These are phyloP conservation scores for Chymomyza fuscimana DNA, from an alignment of 2,888 invertebrate genomes.

Conservation along the genomic window DNA sequence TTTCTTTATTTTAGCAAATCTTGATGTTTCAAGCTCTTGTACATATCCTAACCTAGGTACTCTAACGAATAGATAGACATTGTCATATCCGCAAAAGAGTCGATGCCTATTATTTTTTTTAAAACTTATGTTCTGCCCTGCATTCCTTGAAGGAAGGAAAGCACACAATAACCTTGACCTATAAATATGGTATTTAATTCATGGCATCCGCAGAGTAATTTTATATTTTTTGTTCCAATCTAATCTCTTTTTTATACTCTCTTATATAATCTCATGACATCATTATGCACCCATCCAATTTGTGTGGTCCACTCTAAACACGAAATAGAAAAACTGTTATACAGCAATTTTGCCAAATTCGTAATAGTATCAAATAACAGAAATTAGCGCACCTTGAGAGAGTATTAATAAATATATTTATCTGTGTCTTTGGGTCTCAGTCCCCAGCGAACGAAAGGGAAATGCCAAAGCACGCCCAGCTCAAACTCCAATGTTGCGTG, in stretches of 20 bases:
- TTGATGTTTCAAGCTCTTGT: no score
- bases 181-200: no score
- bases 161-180: no score
- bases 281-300: background rate
- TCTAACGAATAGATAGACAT: no score
- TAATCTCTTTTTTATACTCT: constrained; percentile 2
- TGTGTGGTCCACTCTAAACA: background rate
- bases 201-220: no score
- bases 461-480: constrained; percentile 59
- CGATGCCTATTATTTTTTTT: background rate
- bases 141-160: no score
- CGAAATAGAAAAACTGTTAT: background rate
- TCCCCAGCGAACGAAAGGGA: constrained; percentile 53
- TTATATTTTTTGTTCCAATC: background rate
- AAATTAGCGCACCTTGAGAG: constrained; percentile 52
- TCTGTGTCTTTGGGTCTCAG: constrained; percentile 6
- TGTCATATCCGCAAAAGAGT: no score
- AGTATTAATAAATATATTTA: constrained; percentile 18
- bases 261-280: constrained; percentile 17
- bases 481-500: constrained; percentile 56
- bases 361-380: constrained; percentile 40
- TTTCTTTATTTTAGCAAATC: no score
- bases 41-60: no score
- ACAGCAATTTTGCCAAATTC: constrained; percentile 17
- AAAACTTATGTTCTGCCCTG: no score